Percentiles rank a stretch among this genome's conserved stretches.
phyloP scores from a whole-genome alignment of 2,888 invertebrate genomes.

The Falcaria lacertinaria region DNA sequence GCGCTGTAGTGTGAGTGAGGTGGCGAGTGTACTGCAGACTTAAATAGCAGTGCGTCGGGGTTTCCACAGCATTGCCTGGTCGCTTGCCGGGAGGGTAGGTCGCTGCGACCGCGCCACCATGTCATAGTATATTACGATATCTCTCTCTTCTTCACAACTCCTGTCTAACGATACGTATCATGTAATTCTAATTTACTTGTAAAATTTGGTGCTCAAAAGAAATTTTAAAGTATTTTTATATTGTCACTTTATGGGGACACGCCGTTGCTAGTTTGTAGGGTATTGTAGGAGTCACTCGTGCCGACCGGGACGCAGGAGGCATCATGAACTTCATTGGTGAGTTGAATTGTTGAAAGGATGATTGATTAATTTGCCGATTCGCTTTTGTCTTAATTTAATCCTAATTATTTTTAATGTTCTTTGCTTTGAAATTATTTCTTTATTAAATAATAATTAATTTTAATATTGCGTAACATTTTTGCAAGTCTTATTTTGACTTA shows the following conservation, averaged over 20 bases:
- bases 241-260: conserved; percentile 56
- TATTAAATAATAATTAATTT: no score
- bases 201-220: conserved; percentile 72
- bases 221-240: conserved; percentile 61
- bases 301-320: conserved; percentile 45
- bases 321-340: conserved; percentile 74
- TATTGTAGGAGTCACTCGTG: conserved; percentile 24
- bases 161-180: conserved; percentile 73
- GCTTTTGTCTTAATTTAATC: no score
- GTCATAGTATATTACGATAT: conserved; percentile 43
- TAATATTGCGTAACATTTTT: no score
- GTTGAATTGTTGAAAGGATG: conserved; percentile 29
- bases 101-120: conserved; percentile 46
- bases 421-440: no score
- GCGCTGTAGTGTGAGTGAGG: conserved; percentile 26
- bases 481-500: no score
- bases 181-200: conserved; percentile 56
- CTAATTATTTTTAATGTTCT: no score
- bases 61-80: conserved; percentile 51
- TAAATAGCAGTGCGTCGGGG: conserved; percentile 42
- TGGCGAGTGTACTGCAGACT: conserved; percentile 22
- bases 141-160: conserved; percentile 44
- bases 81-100: conserved; percentile 49
- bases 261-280: conserved; percentile 48
- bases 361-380: no score